Evolutionary conservation across 1,140 invertebrate species (phyloP).

Genomic region (Calosoma granatense): DNA sequence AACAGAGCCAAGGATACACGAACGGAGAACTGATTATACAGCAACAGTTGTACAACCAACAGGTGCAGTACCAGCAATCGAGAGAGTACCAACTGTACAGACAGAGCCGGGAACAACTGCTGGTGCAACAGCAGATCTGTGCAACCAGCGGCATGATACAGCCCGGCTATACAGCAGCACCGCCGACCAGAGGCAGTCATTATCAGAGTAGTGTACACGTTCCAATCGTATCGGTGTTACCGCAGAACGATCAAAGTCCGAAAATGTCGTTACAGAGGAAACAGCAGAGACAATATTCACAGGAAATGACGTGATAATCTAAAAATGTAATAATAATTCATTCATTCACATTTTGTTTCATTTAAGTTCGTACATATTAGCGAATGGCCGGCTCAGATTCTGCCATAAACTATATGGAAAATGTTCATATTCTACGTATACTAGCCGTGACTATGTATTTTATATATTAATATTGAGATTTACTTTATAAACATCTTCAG

Average conservation of each 20-base stretch:
- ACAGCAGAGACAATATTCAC: conserved; percentile 10
- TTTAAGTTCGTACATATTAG: no score
- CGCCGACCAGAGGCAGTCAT: conserved; percentile 15
- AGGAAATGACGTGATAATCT: conserved; percentile 11
- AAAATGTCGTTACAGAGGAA: conserved; percentile 8
- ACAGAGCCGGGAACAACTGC: conserved; percentile 25
- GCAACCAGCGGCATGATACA: background rate
- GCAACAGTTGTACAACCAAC: conserved; percentile 25
- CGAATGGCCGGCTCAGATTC: no score
- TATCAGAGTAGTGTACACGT: conserved; percentile 26
- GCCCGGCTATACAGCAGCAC: conserved; percentile 15
- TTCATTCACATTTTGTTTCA: no score
- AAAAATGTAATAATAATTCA: no score
- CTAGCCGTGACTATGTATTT: no score
- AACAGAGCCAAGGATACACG: conserved; percentile 16
- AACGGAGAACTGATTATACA: conserved; percentile 26
- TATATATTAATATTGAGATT: no score
- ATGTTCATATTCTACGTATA: no score
- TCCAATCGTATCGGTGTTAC: conserved; percentile 17
- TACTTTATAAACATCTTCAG: no score
- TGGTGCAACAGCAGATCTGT: conserved; percentile 21
- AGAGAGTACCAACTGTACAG: conserved; percentile 28
- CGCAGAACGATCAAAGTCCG: conserved; percentile 6
- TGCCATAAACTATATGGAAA: no score
- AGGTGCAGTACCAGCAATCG: conserved; percentile 21